These are phyloP conservation scores for Odontophorus gujanensis DNA, from an alignment of 2,113 vertebrate species.

Conservation along the genomic window DNA sequence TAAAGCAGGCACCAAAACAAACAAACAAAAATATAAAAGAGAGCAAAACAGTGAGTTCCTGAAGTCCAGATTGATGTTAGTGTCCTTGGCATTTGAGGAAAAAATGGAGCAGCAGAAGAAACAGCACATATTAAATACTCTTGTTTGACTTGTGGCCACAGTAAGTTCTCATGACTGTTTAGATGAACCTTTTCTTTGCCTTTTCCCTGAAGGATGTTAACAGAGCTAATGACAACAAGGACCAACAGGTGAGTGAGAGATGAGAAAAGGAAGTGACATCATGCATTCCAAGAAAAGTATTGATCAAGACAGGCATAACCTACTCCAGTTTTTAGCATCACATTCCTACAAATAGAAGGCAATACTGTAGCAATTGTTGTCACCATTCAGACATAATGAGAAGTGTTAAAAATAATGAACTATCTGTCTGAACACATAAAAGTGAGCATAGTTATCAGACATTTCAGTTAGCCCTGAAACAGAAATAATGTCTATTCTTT, in stretches of 20 bases:
- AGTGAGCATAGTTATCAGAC: constrained; percentile 10
- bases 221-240: not conserved
- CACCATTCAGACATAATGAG: not conserved
- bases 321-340: not conserved
- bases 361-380: not conserved
- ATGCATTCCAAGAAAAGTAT: not conserved
- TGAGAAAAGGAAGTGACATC: not conserved
- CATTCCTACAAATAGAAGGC: not conserved
- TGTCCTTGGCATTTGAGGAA: not conserved
- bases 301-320: not conserved
- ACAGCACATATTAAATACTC: not conserved
- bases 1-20: not conserved
- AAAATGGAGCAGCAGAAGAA: not conserved
- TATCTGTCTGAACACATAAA: not conserved
- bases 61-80: not conserved
- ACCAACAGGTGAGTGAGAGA: not conserved
- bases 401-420: constrained; percentile 27
- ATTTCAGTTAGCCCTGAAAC: not conserved
- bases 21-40: not conserved
- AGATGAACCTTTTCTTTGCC: not conserved
- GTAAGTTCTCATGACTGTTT: not conserved
- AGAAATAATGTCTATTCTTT: not conserved
- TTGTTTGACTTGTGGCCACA: not conserved
- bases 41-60: not conserved
- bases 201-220: not conserved